Conservation (phyloP, 2,113 vertebrate species). For the Phoxinus phoxinus region DNA sequence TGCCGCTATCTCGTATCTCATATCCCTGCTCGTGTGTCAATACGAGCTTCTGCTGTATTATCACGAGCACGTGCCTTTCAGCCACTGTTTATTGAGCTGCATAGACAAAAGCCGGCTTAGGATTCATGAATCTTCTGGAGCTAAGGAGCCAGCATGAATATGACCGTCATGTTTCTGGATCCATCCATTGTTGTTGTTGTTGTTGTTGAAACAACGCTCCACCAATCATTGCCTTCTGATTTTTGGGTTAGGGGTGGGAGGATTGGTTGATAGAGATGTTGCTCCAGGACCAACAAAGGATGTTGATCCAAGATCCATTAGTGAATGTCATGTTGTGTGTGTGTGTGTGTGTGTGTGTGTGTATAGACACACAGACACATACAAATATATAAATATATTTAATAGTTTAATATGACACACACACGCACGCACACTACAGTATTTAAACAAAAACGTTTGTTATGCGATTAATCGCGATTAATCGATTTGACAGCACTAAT, state of each 20-base stretch:
- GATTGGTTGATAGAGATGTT: background rate
- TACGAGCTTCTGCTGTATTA: background rate
- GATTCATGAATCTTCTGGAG: background rate
- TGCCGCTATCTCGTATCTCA: background rate
- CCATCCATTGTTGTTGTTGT: slow-evolving; percentile 15
- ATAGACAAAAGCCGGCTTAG: slow-evolving; percentile 30
- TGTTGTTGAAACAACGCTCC: background rate
- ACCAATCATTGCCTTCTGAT: background rate
- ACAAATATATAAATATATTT: no score
- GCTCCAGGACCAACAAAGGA: slow-evolving; percentile 3
- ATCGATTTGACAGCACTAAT: no score
- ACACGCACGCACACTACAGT: no score
- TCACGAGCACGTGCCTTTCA: slow-evolving; percentile 24
- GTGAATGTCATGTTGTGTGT: background rate
- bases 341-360: no score
- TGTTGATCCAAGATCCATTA: background rate
- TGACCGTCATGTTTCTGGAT: background rate
- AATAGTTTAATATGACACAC: no score
- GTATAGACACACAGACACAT: no score
- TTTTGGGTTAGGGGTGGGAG: slow-evolving; percentile 2
- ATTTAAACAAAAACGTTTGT: no score
- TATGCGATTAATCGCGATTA: no score
- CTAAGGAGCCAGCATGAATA: background rate
- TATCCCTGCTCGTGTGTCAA: background rate
- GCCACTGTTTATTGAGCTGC: background rate